Base-by-base conservation (phyloP, 2,888 invertebrate species). In the Caenorhabditis sp. region DNA sequence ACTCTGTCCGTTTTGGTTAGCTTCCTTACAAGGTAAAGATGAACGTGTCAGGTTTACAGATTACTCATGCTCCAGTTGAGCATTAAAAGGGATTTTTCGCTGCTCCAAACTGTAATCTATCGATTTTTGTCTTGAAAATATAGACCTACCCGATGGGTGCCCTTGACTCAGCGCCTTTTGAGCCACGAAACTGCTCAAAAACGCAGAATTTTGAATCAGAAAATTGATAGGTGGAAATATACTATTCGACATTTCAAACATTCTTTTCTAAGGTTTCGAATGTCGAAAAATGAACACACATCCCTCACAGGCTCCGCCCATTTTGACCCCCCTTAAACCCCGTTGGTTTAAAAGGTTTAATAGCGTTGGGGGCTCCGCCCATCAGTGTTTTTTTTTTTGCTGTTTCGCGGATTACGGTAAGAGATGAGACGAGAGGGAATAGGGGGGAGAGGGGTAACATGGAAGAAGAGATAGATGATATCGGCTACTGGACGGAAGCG, bases 191-290 rank as follows among this genome's bases (percentile, higher is more conserved):
- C 70, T 77, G 28, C 61, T 49, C 6, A 72, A 66, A n/a, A 80
- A n/a, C 0, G 70, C 69, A 7, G 81, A 70, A 19, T 69, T 75
- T 51, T 81, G 81, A 28, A 81, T 44, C 31, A 81, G 44, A 35
- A 81, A 81, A 63, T 81, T 81, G 56, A 81, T 69, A 16, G 75
- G 74, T 1, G 81, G 81, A 28, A 81, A 81, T 47, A 81, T 81
- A 14, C 47, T 47, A 47, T 19, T 47, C 10, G 81, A 70, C 16
- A 76, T 54, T 54, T 54, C 24, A 2, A 54, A 14, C 47, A 47
- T 19, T 14, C 19, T 47, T 19, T 54, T 5, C 14, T 14, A 54
- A 24, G 8, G 44, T 24, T 22, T 35, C 19, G 12, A n/a, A 19
- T 10, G 49, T 38, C 44, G 2, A 58, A 10, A 49, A 61, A 22